Evolutionary conservation across 2,888 invertebrate genomes (phyloP).

Genomic region (Xylota segnis): DNA sequence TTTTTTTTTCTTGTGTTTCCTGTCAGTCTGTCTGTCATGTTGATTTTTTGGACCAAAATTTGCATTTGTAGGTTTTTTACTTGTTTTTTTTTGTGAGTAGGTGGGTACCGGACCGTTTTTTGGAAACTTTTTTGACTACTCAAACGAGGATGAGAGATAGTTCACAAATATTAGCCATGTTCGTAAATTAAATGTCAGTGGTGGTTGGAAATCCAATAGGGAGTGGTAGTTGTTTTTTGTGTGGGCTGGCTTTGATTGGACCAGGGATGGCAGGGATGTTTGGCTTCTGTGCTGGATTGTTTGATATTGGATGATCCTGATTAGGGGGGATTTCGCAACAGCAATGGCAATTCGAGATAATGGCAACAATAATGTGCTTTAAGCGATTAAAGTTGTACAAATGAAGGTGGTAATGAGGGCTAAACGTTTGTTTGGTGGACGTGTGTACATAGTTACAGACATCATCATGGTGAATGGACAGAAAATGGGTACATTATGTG

Average conservation of each 20-base stretch:
- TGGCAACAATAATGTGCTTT: slow-evolving; percentile 30
- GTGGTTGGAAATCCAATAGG: slow-evolving; percentile 27
- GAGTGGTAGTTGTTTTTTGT: slow-evolving; percentile 31
- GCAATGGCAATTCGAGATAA: slow-evolving; percentile 41
- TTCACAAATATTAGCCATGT: slow-evolving; percentile 68
- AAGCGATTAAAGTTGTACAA: slow-evolving; percentile 7
- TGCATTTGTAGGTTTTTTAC: slow-evolving; percentile 59
- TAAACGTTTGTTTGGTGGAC: background rate
- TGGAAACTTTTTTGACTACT: slow-evolving; percentile 12
- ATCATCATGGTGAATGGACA: too few species aligned
- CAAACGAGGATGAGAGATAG: slow-evolving; percentile 15
- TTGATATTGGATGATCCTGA: slow-evolving; percentile 52
- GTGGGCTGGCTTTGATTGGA: slow-evolving; percentile 53
- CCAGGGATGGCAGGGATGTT: slow-evolving; percentile 13
- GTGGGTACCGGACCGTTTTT: slow-evolving; percentile 11
- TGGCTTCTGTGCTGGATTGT: slow-evolving; percentile 19
- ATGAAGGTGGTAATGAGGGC: background rate
- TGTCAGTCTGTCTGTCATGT: slow-evolving; percentile 69
- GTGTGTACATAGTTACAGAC: too few species aligned
- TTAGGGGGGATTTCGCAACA: slow-evolving; percentile 49
- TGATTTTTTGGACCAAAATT: slow-evolving; percentile 67
- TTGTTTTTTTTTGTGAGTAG: slow-evolving; percentile 1
- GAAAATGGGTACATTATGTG: too few species aligned
- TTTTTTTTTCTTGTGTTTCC: too few species aligned
- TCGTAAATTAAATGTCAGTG: slow-evolving; percentile 56